A percentile compares a stretch with the other conserved stretches of the same genome.
Conservation (phyloP, 2,797 vertebrate species). For the Trematomus bernacchii region DNA sequence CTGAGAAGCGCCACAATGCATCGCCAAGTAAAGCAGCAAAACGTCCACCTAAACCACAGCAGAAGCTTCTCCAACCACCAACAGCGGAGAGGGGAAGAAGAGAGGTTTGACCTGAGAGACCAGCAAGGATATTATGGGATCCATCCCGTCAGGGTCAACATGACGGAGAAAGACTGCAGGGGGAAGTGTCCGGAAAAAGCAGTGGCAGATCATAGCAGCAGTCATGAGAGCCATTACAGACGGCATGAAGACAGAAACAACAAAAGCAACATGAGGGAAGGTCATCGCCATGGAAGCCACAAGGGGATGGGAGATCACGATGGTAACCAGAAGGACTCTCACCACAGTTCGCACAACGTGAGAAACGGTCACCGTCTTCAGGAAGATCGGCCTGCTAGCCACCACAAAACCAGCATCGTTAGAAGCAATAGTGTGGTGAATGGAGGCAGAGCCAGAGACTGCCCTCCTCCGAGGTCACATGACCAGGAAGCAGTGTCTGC, state of each 20-base stretch:
- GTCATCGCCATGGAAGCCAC: conserved; percentile 52
- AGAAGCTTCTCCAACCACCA: conserved; percentile 61
- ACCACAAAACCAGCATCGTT: background rate
- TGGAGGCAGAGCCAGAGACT: conserved; percentile 27
- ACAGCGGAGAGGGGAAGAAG: background rate
- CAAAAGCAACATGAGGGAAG: conserved; percentile 19
- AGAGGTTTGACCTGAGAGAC: conserved; percentile 48
- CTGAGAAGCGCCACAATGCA: conserved; percentile 84
- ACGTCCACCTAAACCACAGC: conserved; percentile 1
- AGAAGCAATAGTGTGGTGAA: background rate
- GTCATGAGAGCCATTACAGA: conserved; percentile 19
- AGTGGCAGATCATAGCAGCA: background rate
- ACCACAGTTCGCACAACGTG: background rate
- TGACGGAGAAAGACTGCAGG: background rate
- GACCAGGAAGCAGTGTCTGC: conserved; percentile 38
- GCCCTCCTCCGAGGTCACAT: conserved; percentile 27
- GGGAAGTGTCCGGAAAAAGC: conserved; percentile 1
- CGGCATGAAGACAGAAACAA: conserved; percentile 20
- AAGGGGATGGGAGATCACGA: conserved; percentile 10
- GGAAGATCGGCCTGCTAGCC: background rate
- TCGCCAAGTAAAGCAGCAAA: conserved; percentile 18
- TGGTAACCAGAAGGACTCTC: conserved; percentile 7
- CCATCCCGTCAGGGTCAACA: background rate
- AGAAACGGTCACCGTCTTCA: conserved; percentile 16
- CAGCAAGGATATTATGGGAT: conserved; percentile 9